A percentile compares a stretch with the other conserved stretches of the same genome.
phyloP scores from a whole-genome alignment of 2,888 invertebrate genomes.

The Erpobdella octoculata region DNA sequence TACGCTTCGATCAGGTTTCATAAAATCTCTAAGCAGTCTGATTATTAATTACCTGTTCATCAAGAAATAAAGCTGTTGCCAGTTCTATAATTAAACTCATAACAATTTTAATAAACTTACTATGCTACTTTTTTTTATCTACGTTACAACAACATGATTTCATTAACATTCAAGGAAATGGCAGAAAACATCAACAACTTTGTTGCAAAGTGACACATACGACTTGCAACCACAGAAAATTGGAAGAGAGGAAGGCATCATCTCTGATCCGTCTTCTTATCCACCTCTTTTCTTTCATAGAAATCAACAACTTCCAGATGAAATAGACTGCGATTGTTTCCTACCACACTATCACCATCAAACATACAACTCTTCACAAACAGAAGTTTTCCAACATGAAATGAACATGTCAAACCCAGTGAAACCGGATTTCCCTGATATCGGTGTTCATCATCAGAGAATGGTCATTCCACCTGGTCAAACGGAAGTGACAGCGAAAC shows the following conservation, averaged over 20 bases:
- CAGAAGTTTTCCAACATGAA: background rate
- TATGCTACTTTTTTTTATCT: too few relatives aligned
- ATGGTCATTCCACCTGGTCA: background rate
- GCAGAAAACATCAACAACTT: background rate
- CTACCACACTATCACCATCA: conserved; percentile 11
- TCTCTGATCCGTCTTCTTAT: background rate
- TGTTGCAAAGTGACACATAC: conserved; percentile 2
- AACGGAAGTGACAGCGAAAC: background rate
- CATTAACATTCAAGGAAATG: background rate
- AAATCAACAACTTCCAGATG: background rate
- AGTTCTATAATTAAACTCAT: too few relatives aligned
- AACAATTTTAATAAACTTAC: too few relatives aligned
- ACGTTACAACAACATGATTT: background rate
- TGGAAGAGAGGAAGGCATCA: background rate
- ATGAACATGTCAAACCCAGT: background rate
- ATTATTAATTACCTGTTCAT: too few relatives aligned
- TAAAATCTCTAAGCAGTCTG: too few relatives aligned
- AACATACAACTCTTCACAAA: conserved; percentile 2
- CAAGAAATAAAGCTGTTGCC: too few relatives aligned
- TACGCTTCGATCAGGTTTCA: too few relatives aligned
- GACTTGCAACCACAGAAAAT: background rate
- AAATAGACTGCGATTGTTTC: conserved; percentile 8
- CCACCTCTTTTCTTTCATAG: background rate
- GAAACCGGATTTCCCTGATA: background rate
- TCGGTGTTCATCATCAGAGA: background rate